phyloP scores from a whole-genome alignment of 2,888 invertebrate genomes.

The Hypercompe scribonia region DNA sequence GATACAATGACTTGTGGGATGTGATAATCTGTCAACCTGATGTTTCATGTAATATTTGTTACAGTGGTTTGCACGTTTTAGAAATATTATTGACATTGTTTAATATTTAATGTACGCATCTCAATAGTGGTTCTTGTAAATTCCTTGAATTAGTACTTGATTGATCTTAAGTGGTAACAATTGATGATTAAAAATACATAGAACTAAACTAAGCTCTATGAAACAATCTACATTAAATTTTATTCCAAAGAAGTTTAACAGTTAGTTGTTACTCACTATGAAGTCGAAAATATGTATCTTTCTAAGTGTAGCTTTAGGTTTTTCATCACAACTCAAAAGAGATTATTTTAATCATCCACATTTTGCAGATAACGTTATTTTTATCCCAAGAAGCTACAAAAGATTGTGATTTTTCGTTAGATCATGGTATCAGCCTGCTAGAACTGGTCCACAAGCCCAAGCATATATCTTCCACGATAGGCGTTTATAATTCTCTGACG shows the following conservation, averaged over 20 bases:
- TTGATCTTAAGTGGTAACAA: constrained; percentile 1
- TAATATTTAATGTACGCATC: not conserved
- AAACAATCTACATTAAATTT: not conserved
- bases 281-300: too few species aligned
- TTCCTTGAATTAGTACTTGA: not conserved
- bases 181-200: not conserved
- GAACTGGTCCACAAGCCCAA: too few species aligned
- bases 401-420: too few species aligned
- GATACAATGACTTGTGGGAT: constrained; percentile 25
- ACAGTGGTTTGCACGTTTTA: not conserved
- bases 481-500: too few species aligned
- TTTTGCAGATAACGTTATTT: too few species aligned
- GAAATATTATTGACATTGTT: not conserved
- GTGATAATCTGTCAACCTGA: constrained; percentile 36
- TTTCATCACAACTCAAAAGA: too few species aligned
- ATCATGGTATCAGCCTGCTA: too few species aligned
- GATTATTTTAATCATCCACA: too few species aligned
- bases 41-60: constrained; percentile 28
- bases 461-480: too few species aligned
- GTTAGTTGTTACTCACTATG: too few species aligned
- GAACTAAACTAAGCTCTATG: not conserved
- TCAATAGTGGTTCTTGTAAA: not conserved
- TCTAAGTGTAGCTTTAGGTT: too few species aligned
- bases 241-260: not conserved
- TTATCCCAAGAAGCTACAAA: too few species aligned